phyloP scores from a whole-genome alignment of 2,113 vertebrate species.

The Chroicocephalus ridibundus region DNA sequence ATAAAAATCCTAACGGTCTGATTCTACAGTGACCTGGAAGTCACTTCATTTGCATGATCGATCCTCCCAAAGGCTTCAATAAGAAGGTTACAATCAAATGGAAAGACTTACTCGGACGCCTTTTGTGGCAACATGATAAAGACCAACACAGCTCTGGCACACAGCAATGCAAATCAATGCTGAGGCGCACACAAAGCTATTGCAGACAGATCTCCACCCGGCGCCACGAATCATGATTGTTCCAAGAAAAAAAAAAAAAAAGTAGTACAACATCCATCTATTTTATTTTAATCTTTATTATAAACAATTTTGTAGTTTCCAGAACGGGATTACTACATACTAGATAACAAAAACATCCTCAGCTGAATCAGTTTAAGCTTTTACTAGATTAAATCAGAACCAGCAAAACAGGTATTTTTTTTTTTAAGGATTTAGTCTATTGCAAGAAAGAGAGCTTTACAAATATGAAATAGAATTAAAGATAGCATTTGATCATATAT shows the following conservation, averaged over 20 bases:
- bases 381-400: slow-evolving; percentile 52
- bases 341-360: slow-evolving; percentile 38
- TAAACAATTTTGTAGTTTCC: slow-evolving; percentile 42
- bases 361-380: slow-evolving; percentile 17
- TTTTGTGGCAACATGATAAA: not conserved
- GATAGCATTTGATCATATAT: slow-evolving; percentile 48
- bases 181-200: not conserved
- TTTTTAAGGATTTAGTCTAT: slow-evolving; percentile 24
- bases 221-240: not conserved
- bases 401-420: not conserved
- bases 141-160: not conserved
- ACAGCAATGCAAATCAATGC: not conserved
- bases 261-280: not conserved
- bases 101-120: not conserved
- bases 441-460: slow-evolving; percentile 62
- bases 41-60: not conserved
- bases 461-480: slow-evolving; percentile 20
- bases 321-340: slow-evolving; percentile 42
- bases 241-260: not conserved
- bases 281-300: slow-evolving; percentile 65
- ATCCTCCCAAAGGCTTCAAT: not conserved
- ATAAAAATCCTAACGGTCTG: not conserved
- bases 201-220: not conserved
- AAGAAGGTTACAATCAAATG: not conserved
- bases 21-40: not conserved